A percentile compares a stretch with the other conserved stretches of the same genome.
phyloP scores from a whole-genome alignment of 1,140 invertebrate species.

The Cotesia typhae region DNA sequence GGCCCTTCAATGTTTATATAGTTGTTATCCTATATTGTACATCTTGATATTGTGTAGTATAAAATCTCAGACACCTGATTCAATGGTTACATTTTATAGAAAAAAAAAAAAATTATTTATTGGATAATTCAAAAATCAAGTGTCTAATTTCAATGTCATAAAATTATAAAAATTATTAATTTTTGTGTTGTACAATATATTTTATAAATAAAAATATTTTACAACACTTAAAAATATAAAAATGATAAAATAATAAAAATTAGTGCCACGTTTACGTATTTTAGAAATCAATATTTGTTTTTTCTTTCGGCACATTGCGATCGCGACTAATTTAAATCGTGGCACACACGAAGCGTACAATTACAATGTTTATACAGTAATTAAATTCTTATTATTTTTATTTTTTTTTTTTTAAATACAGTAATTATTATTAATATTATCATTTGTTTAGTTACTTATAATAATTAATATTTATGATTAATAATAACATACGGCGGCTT shows the following conservation, averaged over 20 bases:
- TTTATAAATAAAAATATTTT: no score
- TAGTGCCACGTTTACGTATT: conserved; percentile 24
- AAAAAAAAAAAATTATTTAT: no score
- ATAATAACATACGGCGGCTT: conserved; percentile 4
- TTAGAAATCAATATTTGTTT: not conserved
- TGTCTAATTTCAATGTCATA: no score
- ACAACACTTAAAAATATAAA: no score
- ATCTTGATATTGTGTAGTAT: no score
- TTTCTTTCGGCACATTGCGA: conserved; percentile 19
- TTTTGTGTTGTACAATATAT: no score
- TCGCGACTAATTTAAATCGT: conserved; percentile 11
- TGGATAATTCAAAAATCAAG: no score
- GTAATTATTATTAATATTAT: conserved; percentile 29
- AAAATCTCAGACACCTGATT: no score
- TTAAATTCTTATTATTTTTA: conserved; percentile 25
- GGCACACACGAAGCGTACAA: conserved; percentile 33
- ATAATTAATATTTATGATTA: not conserved
- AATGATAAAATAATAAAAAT: not conserved
- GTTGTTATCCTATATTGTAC: no score
- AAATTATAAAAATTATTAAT: no score
- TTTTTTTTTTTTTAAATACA: conserved; percentile 30
- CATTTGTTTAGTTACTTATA: not conserved
- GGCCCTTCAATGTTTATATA: no score
- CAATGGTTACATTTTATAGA: no score
- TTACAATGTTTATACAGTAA: conserved; percentile 33